Evolutionary conservation across 2,888 invertebrate genomes (phyloP).

Genomic region (Leucoma salicis): DNA sequence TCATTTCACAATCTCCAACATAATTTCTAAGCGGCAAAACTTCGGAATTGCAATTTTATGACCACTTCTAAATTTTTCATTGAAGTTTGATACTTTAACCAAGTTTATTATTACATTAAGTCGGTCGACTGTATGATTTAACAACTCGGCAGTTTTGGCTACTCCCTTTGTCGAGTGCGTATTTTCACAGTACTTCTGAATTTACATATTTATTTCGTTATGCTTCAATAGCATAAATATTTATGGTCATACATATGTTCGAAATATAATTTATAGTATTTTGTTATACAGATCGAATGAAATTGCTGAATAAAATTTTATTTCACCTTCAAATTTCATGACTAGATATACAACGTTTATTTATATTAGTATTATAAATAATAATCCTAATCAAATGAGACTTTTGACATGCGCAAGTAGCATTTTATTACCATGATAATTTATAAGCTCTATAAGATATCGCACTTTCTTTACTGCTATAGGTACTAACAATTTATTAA

Average conservation of each 20-base stretch:
- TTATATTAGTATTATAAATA: too few relatives aligned
- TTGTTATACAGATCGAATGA: too few relatives aligned
- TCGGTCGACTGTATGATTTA: conserved; percentile 30
- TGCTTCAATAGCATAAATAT: too few relatives aligned
- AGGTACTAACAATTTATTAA: conserved; percentile 21
- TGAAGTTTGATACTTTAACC: conserved; percentile 41
- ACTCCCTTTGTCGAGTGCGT: conserved; percentile 10
- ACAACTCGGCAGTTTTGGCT: conserved; percentile 19
- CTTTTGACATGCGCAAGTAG: conserved; percentile 23
- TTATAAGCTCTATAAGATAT: conserved; percentile 26
- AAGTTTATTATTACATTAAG: conserved; percentile 37
- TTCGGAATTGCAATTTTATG: conserved; percentile 37
- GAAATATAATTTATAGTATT: too few relatives aligned
- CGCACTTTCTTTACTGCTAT: conserved; percentile 19
- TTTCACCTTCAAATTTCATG: too few relatives aligned
- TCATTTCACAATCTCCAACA: conserved; percentile 26
- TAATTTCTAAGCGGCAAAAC: conserved; percentile 36
- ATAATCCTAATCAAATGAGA: conserved; percentile 18
- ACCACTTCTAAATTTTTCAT: conserved; percentile 38
- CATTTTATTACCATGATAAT: conserved; percentile 19
- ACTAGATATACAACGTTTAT: too few relatives aligned
- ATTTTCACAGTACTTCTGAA: conserved; percentile 3
- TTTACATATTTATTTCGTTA: conserved; percentile 19
- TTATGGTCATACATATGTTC: too few relatives aligned
- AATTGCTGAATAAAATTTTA: too few relatives aligned